These are phyloP conservation scores for Stenodera caucasica DNA, from an alignment of 2,888 invertebrate genomes.

Conservation along the genomic window DNA sequence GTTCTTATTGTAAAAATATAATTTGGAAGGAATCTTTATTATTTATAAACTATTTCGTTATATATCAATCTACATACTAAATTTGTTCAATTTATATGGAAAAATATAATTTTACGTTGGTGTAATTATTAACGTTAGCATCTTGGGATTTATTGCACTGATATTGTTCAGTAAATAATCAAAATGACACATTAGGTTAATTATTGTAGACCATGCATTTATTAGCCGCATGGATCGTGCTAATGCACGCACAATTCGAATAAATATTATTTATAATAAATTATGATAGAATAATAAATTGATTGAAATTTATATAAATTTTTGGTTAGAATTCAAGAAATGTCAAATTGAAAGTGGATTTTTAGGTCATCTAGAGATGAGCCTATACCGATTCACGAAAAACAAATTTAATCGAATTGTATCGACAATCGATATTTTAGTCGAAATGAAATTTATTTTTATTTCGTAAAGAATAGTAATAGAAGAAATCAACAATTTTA, in stretches of 20 bases:
- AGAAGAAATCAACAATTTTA: too few species aligned
- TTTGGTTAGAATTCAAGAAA: neutral
- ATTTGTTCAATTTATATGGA: slow-evolving; percentile 21
- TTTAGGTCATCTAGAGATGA: neutral
- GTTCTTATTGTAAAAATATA: slow-evolving; percentile 29
- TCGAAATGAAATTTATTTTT: too few species aligned
- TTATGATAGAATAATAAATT: too few species aligned
- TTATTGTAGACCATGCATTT: slow-evolving; percentile 14
- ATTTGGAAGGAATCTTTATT: slow-evolving; percentile 23
- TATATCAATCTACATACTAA: slow-evolving; percentile 46
- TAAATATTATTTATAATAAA: too few species aligned
- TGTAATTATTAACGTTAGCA: slow-evolving; percentile 46
- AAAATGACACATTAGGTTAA: slow-evolving; percentile 18
- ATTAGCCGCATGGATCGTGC: slow-evolving; percentile 22
- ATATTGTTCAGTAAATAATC: neutral
- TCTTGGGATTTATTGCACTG: slow-evolving; percentile 25
- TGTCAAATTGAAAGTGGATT: neutral
- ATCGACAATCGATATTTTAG: too few species aligned
- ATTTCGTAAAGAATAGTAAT: too few species aligned
- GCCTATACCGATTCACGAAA: too few species aligned
- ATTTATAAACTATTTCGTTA: too few species aligned
- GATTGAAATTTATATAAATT: too few species aligned
- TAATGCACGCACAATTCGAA: neutral
- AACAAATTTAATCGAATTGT: too few species aligned
- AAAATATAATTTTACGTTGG: slow-evolving; percentile 46